These are phyloP conservation scores for Periplaneta americana DNA, from an alignment of 1,140 invertebrate species.

Conservation along the genomic window DNA sequence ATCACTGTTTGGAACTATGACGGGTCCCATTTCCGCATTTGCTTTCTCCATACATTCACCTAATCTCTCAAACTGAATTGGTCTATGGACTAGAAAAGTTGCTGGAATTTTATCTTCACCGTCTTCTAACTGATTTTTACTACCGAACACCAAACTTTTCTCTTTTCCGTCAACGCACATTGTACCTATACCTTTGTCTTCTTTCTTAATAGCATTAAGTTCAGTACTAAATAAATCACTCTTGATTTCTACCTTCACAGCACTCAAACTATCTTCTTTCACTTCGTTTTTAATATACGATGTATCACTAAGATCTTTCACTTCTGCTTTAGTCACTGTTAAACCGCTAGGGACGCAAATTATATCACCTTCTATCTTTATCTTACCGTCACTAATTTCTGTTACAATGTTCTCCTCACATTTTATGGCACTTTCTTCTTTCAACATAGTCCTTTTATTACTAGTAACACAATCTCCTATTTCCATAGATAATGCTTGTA, in stretches of 20 bases:
- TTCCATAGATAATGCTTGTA: background rate
- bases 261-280: constrained; percentile 2
- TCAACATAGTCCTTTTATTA: background rate
- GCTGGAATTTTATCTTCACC: constrained; percentile 1
- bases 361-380: constrained; percentile 12
- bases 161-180: constrained; percentile 16
- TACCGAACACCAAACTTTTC: background rate
- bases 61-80: constrained; percentile 23
- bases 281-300: background rate
- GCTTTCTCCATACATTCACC: constrained; percentile 24
- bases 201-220: constrained; percentile 17
- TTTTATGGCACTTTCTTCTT: constrained; percentile 21
- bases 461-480: background rate
- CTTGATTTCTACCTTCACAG: constrained; percentile 17
- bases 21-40: constrained; percentile 13
- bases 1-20: constrained; percentile 18
- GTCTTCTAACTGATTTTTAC: background rate
- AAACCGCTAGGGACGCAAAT: background rate
- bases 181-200: background rate
- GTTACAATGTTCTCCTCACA: constrained; percentile 21
- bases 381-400: constrained; percentile 23
- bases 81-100: constrained; percentile 10
- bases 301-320: background rate
- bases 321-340: background rate
- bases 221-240: constrained; percentile 18